phyloP scores from a whole-genome alignment of 1,140 invertebrate genomes.

The Anastrepha ludens region DNA sequence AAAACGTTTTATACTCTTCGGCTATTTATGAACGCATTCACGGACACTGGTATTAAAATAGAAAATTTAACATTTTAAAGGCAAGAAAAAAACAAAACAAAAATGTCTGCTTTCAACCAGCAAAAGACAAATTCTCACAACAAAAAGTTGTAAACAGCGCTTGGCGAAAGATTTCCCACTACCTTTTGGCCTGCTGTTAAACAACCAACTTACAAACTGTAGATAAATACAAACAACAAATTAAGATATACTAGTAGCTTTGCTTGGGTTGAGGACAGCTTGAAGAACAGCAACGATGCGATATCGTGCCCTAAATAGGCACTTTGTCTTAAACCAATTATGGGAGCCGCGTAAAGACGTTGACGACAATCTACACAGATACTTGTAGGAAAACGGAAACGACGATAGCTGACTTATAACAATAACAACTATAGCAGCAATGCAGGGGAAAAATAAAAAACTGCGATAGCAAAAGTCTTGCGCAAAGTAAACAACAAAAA shows the following conservation, averaged over 20 bases:
- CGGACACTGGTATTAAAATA: too few species aligned
- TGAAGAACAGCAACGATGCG: not conserved
- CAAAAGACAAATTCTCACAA: not conserved
- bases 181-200: not conserved
- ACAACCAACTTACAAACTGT: not conserved
- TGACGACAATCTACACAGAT: not conserved
- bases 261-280: not conserved
- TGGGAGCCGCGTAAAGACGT: not conserved
- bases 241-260: not conserved
- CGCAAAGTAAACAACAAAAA: not conserved
- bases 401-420: not conserved
- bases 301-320: not conserved
- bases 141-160: not conserved
- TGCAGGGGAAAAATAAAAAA: not conserved
- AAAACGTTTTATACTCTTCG: too few species aligned
- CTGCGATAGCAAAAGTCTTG: not conserved
- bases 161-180: not conserved
- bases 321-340: slow-evolving; percentile 4
- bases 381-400: not conserved
- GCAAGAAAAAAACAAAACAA: not conserved
- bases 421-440: not conserved
- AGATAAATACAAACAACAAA: not conserved
- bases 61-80: too few species aligned
- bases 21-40: too few species aligned
- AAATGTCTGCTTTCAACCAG: not conserved